These are phyloP conservation scores for Gallinago undulata DNA, from an alignment of 2,113 vertebrate genomes.

Conservation along the genomic window DNA sequence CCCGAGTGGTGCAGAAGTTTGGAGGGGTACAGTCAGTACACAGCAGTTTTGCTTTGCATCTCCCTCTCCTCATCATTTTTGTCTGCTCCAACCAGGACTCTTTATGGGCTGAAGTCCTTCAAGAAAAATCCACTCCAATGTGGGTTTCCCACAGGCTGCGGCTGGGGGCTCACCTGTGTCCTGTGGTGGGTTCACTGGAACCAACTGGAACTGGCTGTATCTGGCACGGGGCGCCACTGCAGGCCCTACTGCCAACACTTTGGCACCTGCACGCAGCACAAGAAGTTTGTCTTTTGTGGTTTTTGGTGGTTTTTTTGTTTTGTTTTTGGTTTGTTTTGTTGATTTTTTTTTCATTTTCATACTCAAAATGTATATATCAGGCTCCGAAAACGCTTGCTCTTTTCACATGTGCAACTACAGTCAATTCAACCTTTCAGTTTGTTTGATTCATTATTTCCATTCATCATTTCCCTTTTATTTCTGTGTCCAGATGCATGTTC, in stretches of 20 bases:
- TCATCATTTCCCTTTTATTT: not conserved
- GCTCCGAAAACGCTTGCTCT: not conserved
- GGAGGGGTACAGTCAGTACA: not conserved
- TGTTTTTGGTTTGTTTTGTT: too few relatives aligned
- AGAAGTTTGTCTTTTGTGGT: not conserved
- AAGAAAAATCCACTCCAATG: not conserved
- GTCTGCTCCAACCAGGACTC: not conserved
- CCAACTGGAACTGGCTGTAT: not conserved
- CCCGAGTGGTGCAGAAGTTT: not conserved
- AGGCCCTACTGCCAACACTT: too few relatives aligned
- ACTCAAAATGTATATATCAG: not conserved
- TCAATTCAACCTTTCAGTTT: not conserved
- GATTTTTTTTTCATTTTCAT: not conserved
- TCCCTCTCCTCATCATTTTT: not conserved
- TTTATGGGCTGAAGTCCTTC: not conserved
- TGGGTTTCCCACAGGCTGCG: not conserved
- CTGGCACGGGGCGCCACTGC: rapidly evolving
- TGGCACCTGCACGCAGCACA: not conserved
- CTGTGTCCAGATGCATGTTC: not conserved
- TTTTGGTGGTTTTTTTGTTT: too few relatives aligned
- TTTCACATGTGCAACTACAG: not conserved
- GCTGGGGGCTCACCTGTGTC: not conserved
- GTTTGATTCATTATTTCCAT: not conserved
- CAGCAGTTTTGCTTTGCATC: not conserved
- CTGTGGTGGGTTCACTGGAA: rapidly evolving